These are phyloP conservation scores for Crematogaster levior DNA, from an alignment of 2,888 invertebrate genomes.

Conservation along the genomic window DNA sequence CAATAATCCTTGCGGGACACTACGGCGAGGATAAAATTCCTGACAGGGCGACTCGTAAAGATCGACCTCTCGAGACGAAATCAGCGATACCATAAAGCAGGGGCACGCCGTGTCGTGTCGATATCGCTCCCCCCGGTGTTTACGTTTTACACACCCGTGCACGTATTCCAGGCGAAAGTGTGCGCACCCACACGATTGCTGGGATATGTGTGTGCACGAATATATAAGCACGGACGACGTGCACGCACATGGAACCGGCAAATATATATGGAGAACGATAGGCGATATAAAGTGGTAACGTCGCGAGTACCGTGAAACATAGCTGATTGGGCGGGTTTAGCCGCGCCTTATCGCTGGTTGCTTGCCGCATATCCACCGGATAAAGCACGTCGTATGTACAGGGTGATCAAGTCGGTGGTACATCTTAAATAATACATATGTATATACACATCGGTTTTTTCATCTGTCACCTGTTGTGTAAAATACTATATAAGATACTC, in stretches of 20 bases:
- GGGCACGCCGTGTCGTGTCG: slow-evolving; percentile 48
- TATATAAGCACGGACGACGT: slow-evolving; percentile 54
- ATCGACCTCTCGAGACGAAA: slow-evolving; percentile 59
- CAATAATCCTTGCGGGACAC: slow-evolving; percentile 3
- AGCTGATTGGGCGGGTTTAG: slow-evolving; percentile 75
- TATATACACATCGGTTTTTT: neutral
- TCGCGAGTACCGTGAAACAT: slow-evolving; percentile 75
- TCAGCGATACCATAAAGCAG: slow-evolving; percentile 70
- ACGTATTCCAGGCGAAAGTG: slow-evolving; percentile 57
- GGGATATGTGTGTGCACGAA: slow-evolving; percentile 39
- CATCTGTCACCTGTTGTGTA: neutral
- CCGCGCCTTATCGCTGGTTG: slow-evolving; percentile 73
- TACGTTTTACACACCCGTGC: slow-evolving; percentile 70
- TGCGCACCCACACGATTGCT: slow-evolving; percentile 43
- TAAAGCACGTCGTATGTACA: slow-evolving; percentile 52
- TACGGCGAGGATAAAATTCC: slow-evolving; percentile 53
- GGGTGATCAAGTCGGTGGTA: slow-evolving; percentile 27
- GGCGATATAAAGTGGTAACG: slow-evolving; percentile 77
- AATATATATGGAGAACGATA: slow-evolving; percentile 77
- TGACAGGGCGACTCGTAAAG: slow-evolving; percentile 61
- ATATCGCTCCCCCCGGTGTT: slow-evolving; percentile 66
- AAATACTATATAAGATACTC: neutral
- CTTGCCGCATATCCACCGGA: slow-evolving; percentile 61
- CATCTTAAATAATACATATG: neutral
- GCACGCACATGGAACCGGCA: slow-evolving; percentile 61